Evolutionary conservation across 2,113 vertebrate genomes (phyloP).

Genomic region (Nothocercus julius): DNA sequence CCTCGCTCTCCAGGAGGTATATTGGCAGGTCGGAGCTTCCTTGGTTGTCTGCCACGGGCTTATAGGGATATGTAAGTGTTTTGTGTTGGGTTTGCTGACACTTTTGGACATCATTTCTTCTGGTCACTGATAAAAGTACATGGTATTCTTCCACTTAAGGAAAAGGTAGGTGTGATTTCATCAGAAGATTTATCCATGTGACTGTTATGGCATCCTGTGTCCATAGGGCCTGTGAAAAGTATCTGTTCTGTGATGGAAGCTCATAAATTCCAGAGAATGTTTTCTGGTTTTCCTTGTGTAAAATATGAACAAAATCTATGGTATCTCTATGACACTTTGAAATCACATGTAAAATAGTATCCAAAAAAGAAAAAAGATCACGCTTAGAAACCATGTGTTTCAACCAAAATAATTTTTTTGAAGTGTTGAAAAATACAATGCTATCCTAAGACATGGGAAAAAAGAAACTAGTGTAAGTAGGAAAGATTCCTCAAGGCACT

Average conservation of each 20-base stretch:
- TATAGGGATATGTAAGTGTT: background rate
- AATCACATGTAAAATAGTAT: background rate
- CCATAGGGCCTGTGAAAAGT: background rate
- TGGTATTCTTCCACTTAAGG: background rate
- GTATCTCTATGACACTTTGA: background rate
- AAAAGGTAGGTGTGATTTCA: background rate
- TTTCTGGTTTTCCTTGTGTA: background rate
- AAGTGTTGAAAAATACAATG: background rate
- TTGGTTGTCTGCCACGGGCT: background rate
- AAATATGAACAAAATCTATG: background rate
- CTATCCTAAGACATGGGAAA: background rate
- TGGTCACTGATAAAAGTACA: background rate
- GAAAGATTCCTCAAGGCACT: background rate
- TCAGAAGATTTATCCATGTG: background rate
- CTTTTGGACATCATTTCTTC: background rate
- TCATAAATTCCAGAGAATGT: background rate
- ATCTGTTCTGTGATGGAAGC: background rate
- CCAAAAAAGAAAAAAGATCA: background rate
- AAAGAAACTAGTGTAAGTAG: background rate
- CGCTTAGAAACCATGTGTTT: background rate
- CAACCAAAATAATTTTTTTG: background rate
- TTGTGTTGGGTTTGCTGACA: background rate
- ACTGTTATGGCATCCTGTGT: fast-evolving
- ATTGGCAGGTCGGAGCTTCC: background rate
- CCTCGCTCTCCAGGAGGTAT: background rate